Evolutionary conservation across 2,797 vertebrate species (phyloP), one percentile per base, ranked within the genome.

Genomic region (Ceryle rudis): DNA sequence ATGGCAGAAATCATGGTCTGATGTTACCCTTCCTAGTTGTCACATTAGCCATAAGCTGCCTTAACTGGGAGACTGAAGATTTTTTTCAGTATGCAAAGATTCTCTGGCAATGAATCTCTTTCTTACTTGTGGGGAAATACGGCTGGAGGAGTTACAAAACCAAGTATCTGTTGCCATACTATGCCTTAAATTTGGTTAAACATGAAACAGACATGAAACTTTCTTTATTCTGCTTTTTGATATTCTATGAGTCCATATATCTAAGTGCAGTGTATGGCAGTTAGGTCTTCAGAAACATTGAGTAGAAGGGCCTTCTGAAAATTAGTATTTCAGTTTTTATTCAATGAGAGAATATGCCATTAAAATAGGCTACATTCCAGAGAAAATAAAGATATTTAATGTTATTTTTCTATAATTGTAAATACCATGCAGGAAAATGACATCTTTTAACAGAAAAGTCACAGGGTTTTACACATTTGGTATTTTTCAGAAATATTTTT

Each of bases 221-320:
- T 85, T 79, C 28, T 82, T 87, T 26, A 16, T 52, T 75, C 51
- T 67, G 13, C 2, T 21, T 35, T 67, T 54, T 72, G 58, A 0
- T 55, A 28, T 62, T 35, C n/a, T 3, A 0, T 5, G 9, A 35
- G 4, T 81, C 58, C 11, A 0, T 42, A 18, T 23, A 11, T 26
- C 61, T 20, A 25, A 25, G 19, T 51, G 78, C 15, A n/a, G 9
- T 5, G 21, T 39, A 23, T 4, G 4, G 41, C 55, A 71, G 41
- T 1, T 0, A 61, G 37, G 31, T 33, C 31, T 47, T 60, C 37
- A 8, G 23, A 81, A 67, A 28, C 57, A 15, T 3, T 33, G 29
- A 10, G 8, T 28, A 42, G 46, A 87, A 84, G 23, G 25, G 25
- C 57, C 51, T 58, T 65, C n/a, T 33, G 42, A 60, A 37, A 61